Evolutionary conservation across 2,797 vertebrate species (phyloP), one percentile per base, ranked within the genome.

Genomic region (Urosaurus nigricauda): DNA sequence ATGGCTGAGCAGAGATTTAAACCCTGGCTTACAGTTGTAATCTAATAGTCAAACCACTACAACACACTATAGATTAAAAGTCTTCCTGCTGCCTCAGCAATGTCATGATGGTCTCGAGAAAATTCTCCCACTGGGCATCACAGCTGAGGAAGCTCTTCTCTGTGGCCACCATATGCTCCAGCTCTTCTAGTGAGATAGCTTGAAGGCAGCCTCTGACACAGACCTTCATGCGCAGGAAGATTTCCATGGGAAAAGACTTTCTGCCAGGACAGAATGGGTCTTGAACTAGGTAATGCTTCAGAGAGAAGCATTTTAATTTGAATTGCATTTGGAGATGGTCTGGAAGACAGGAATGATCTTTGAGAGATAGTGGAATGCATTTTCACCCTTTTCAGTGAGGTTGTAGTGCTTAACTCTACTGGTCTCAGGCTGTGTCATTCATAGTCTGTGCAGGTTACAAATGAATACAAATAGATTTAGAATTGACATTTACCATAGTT

Each of bases 401-500:
- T 60, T 47, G 37, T 9, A n/a, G 32, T 75, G 68, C 14, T 32
- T 63, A 47, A 74, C 16, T 26, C 14, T 81, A 21, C 13, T 19
- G 26, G 37, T 26, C 29, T 32, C 2, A 43, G 37, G 51, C 53
- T 47, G 43, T 3, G 12, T 75, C 74, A 81, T 7, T 58, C 24
- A 26, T 17, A 65, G 47, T 43, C 53, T 73, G 43, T 71, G 83
- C 35, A 21, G 17, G 24, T 53, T 75, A 26, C 35, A 88, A 35
- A 79, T 9, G 17, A 58, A 68, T 68, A 68, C 37, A 80, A 29
- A 85, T 29, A 24, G 35, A 71, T 56, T 19, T 1, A 47, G 19
- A 21, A 75, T 35, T 89, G 83, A 90, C 4, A 32, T 86, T 95
- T 97, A 97, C 96, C 93, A 79, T 94, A 91, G 77, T 94, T 92